Conservation (phyloP, 2,888 invertebrate species). For the Pterostichus madidus region DNA sequence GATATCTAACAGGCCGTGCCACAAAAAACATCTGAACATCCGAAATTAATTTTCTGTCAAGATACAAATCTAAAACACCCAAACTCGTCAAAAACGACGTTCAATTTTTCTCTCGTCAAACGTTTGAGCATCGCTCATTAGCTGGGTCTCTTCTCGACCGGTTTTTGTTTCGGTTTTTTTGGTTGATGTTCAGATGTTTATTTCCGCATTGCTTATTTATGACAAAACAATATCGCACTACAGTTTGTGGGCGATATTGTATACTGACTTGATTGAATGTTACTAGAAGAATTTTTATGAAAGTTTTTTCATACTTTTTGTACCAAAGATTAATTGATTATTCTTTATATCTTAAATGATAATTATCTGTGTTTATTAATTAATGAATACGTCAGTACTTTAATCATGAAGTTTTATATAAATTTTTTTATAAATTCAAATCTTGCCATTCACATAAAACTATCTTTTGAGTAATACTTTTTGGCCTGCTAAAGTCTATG, state of each 20-base stretch:
- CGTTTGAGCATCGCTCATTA: slow-evolving; percentile 49
- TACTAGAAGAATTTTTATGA: background rate
- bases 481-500: too few relatives aligned
- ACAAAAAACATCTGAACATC: slow-evolving; percentile 48
- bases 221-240: slow-evolving; percentile 54
- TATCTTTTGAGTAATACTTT: too few relatives aligned
- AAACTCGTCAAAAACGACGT: slow-evolving; percentile 61
- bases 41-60: slow-evolving; percentile 61
- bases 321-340: background rate
- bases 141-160: slow-evolving; percentile 33
- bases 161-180: slow-evolving; percentile 30
- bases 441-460: too few relatives aligned
- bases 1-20: slow-evolving; percentile 17
- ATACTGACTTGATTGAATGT: slow-evolving; percentile 2
- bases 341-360: too few relatives aligned
- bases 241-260: background rate
- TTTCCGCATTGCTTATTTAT: slow-evolving; percentile 57
- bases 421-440: too few relatives aligned
- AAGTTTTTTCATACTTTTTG: background rate
- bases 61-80: slow-evolving; percentile 60
- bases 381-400: too few relatives aligned
- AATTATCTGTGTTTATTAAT: too few relatives aligned
- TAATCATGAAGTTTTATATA: too few relatives aligned
- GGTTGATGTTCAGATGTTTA: slow-evolving; percentile 39
- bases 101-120: slow-evolving; percentile 60